phyloP scores from a whole-genome alignment of 2,888 invertebrate species.

The Callimorpha dominula region DNA sequence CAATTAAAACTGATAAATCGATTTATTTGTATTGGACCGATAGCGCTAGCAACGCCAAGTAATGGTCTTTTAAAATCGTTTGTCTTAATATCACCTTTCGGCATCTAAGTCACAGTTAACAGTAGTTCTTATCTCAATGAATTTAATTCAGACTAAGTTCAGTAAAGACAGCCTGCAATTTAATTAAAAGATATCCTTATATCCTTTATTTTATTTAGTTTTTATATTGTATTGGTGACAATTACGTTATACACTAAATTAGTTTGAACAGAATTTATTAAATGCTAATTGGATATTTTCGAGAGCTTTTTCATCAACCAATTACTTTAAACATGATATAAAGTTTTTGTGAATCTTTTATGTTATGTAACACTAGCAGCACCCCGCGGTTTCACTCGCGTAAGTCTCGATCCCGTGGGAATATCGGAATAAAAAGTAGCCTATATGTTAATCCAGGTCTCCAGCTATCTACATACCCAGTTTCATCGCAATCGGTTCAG shows the following conservation, averaged over 20 bases:
- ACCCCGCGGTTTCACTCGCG: too few relatives aligned
- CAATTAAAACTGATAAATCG: not conserved
- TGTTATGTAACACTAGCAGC: too few relatives aligned
- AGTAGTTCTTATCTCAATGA: constrained; percentile 57
- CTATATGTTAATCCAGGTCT: too few relatives aligned
- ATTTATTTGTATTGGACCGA: not conserved
- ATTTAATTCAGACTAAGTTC: constrained; percentile 54
- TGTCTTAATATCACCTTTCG: constrained; percentile 41
- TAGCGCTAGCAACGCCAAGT: not conserved
- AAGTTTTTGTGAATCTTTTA: too few relatives aligned
- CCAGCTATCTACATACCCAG: too few relatives aligned
- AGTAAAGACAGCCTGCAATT: constrained; percentile 51
- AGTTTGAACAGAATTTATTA: not conserved
- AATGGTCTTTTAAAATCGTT: constrained; percentile 30
- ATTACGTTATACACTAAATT: not conserved
- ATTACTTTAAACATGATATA: too few relatives aligned
- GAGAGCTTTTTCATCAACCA: too few relatives aligned
- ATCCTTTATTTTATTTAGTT: constrained; percentile 25
- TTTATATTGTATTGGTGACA: not conserved
- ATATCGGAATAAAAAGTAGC: too few relatives aligned
- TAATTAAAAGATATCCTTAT: constrained; percentile 46
- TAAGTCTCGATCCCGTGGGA: too few relatives aligned
- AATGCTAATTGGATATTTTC: too few relatives aligned
- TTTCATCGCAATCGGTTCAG: too few relatives aligned
- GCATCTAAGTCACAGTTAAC: constrained; percentile 50